phyloP scores from a whole-genome alignment of 2,113 vertebrate species.

The Tympanuchus pallidicinctus region DNA sequence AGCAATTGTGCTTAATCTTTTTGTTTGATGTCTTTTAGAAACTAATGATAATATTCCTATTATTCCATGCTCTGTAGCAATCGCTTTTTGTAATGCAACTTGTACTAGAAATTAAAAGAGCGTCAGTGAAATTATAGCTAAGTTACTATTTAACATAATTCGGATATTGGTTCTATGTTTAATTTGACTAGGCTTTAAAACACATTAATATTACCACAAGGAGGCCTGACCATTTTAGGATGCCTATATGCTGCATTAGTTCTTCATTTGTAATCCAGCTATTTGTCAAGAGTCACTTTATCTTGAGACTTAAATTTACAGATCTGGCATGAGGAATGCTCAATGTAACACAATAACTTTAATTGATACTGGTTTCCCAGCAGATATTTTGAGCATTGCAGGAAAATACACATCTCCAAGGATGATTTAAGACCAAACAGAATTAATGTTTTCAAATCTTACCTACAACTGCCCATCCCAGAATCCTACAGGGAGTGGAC shows the following conservation, averaged over 20 bases:
- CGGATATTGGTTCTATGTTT: not conserved
- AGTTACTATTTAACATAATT: not conserved
- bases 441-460: not conserved
- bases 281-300: not conserved
- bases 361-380: not conserved
- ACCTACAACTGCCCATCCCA: not conserved
- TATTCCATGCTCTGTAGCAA: not conserved
- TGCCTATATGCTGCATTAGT: not conserved
- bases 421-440: not conserved
- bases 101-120: not conserved
- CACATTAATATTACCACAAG: not conserved
- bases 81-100: not conserved
- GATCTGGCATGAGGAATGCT: not conserved
- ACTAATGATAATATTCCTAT: not conserved
- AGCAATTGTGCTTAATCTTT: not conserved
- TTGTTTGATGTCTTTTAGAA: not conserved
- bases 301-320: not conserved
- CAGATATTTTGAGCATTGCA: not conserved
- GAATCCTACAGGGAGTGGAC: not conserved
- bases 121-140: not conserved
- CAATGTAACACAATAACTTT: not conserved
- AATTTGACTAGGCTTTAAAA: not conserved
- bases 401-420: not conserved
- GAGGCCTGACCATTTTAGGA: not conserved
- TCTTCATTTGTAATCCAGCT: not conserved